Conservation (phyloP, 1,140 invertebrate species). For the Stegodyphus mimosarum region DNA sequence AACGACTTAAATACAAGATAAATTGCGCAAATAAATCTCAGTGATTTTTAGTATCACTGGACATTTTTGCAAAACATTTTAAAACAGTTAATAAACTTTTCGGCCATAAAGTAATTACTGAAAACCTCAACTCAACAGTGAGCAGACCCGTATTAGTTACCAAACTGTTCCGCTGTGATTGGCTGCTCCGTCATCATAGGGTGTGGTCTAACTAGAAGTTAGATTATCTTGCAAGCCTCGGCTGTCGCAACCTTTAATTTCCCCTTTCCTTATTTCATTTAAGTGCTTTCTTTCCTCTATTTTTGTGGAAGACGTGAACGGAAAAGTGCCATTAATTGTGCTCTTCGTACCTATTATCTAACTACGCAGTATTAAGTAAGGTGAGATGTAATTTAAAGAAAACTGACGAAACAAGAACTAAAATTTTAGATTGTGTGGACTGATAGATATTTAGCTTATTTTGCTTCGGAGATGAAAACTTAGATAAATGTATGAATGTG, state of each 20-base stretch:
- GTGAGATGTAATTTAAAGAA: not conserved
- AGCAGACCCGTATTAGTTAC: not conserved
- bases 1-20: too few species aligned
- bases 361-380: not conserved
- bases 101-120: too few species aligned
- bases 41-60: too few species aligned
- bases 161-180: not conserved
- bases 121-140: too few species aligned
- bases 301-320: not conserved
- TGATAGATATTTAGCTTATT: too few species aligned
- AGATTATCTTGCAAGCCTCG: not conserved
- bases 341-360: conserved; percentile 19
- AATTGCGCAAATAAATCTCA: too few species aligned
- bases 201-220: conserved; percentile 13
- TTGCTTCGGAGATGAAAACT: too few species aligned
- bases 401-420: not conserved
- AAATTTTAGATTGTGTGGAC: too few species aligned
- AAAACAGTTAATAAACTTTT: too few species aligned
- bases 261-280: conserved; percentile 4
- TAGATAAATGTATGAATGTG: too few species aligned
- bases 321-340: conserved; percentile 16
- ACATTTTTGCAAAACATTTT: too few species aligned
- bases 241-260: conserved; percentile 24
- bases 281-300: conserved; percentile 3
- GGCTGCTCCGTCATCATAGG: conserved; percentile 8